These are phyloP conservation scores for Sparus aurata DNA, from an alignment of 2,797 vertebrate genomes.

Conservation along the genomic window DNA sequence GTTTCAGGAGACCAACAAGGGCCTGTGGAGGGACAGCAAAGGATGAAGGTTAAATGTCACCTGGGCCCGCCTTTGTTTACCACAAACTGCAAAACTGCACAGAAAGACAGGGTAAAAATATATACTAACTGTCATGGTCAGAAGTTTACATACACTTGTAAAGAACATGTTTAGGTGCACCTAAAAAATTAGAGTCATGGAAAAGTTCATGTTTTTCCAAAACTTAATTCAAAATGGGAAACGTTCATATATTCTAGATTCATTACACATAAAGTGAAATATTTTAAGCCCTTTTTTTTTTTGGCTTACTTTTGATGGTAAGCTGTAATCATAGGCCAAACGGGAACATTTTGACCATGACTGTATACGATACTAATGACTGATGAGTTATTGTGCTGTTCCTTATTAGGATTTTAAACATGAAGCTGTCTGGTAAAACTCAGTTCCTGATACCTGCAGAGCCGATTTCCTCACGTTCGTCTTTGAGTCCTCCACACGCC, in stretches of 20 bases:
- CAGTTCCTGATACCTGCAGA: slow-evolving; percentile 87
- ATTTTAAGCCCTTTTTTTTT: too few relatives aligned
- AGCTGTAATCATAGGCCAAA: too few relatives aligned
- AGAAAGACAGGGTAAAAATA: background rate
- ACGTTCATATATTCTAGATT: too few relatives aligned
- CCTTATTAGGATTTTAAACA: background rate
- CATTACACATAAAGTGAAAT: too few relatives aligned
- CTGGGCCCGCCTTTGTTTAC: background rate
- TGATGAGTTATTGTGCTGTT: background rate
- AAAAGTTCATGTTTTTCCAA: too few relatives aligned
- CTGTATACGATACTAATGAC: background rate
- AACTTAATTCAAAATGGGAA: too few relatives aligned
- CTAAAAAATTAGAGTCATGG: too few relatives aligned
- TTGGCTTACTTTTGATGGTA: too few relatives aligned
- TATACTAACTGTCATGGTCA: background rate
- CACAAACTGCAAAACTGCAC: background rate
- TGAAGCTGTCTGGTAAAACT: background rate
- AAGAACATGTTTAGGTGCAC: too few relatives aligned
- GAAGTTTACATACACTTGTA: too few relatives aligned
- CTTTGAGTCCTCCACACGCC: slow-evolving; percentile 88
- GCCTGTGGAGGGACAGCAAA: slow-evolving; percentile 80
- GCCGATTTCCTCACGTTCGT: slow-evolving; percentile 93
- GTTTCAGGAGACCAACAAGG: slow-evolving; percentile 89
- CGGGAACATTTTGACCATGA: too few relatives aligned
- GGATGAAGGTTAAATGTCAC: background rate